These are phyloP conservation scores for Nothocercus nigrocapillus DNA, from an alignment of 2,113 vertebrate genomes.

Conservation along the genomic window DNA sequence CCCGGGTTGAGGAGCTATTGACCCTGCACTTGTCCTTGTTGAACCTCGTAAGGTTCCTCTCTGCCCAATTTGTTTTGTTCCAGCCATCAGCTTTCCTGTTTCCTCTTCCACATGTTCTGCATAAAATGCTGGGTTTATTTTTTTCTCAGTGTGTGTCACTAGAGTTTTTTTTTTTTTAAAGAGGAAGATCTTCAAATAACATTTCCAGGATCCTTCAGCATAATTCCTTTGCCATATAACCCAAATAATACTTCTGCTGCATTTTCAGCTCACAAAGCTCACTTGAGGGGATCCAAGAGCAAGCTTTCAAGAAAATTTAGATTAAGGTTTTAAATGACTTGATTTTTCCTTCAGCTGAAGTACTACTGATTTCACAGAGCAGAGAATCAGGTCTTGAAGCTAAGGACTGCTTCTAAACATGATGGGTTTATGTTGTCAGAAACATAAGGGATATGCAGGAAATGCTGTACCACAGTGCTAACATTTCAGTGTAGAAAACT, in stretches of 20 bases:
- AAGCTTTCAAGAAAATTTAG: neutral
- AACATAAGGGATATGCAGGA: neutral
- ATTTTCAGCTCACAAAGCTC: neutral
- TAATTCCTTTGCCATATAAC: slow-evolving; percentile 8
- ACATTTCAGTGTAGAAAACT: neutral
- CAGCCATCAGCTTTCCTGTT: neutral
- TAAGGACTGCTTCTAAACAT: neutral
- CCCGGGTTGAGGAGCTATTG: too few species aligned
- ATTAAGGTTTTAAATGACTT: neutral
- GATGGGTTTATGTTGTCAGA: neutral
- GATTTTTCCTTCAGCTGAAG: neutral
- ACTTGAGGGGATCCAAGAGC: neutral
- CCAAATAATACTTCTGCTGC: neutral
- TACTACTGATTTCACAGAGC: slow-evolving; percentile 5
- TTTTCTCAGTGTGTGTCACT: neutral
- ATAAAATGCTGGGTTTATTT: neutral
- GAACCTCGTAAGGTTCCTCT: too few species aligned
- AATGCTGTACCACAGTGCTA: neutral
- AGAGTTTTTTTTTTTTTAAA: neutral
- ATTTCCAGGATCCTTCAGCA: neutral
- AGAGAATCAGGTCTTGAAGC: neutral
- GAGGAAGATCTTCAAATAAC: neutral
- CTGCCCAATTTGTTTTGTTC: neutral
- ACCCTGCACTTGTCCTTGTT: too few species aligned
- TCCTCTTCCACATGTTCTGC: neutral